A percentile compares a stretch with the other conserved stretches of the same genome.
Evolutionary conservation across 1,140 invertebrate species (phyloP).

Genomic region (Paraescarpia echinospica): DNA sequence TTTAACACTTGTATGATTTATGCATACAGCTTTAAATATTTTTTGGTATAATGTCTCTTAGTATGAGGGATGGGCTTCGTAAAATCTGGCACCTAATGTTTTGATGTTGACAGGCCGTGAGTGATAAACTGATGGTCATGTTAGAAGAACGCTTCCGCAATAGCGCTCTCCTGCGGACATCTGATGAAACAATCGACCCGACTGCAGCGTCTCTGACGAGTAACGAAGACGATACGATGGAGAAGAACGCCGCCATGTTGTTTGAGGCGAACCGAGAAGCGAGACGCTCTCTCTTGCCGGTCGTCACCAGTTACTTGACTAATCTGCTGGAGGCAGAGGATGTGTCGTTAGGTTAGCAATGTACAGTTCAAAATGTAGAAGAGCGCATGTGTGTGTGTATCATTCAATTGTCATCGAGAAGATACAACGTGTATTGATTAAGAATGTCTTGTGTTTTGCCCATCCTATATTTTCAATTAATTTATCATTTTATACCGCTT

Average conservation of each 20-base stretch:
- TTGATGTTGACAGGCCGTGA: not conserved
- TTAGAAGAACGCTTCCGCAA: not conserved
- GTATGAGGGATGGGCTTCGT: too few species aligned
- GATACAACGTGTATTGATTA: too few species aligned
- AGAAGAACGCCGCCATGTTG: not conserved
- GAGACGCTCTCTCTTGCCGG: not conserved
- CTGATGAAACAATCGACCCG: not conserved
- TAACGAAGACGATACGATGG: not conserved
- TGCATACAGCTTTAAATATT: too few species aligned
- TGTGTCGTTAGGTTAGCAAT: not conserved
- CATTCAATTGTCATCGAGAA: too few species aligned
- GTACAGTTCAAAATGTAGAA: not conserved
- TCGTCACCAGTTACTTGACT: not conserved
- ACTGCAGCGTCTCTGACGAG: not conserved
- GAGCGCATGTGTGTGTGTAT: too few species aligned
- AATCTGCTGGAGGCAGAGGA: not conserved
- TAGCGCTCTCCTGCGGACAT: not conserved
- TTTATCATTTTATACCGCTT: too few species aligned
- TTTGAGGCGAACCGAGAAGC: not conserved
- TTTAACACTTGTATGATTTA: too few species aligned
- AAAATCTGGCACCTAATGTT: not conserved
- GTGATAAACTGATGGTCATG: not conserved
- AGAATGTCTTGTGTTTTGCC: too few species aligned
- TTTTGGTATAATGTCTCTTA: too few species aligned
- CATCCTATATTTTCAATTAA: too few species aligned